These are phyloP conservation scores for Podabrus alpinus DNA, from an alignment of 2,888 invertebrate genomes.

Conservation along the genomic window DNA sequence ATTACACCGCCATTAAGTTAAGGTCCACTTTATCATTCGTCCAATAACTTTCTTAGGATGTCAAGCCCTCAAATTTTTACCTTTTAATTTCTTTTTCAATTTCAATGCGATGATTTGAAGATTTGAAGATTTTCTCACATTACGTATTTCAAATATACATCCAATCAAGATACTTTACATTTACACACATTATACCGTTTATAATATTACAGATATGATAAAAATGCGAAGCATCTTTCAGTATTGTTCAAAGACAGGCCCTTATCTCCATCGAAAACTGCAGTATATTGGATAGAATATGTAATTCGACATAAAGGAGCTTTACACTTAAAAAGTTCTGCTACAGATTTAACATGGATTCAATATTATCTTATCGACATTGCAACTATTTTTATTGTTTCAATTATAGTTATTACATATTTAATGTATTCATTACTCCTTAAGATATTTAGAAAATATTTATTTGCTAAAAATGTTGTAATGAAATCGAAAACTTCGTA, in stretches of 20 bases:
- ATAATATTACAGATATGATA: constrained; percentile 60
- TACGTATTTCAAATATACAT: no score
- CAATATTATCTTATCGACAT: constrained; percentile 44
- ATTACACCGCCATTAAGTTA: no score
- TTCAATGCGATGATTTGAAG: no score
- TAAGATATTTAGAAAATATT: not conserved
- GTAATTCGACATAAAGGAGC: constrained; percentile 64
- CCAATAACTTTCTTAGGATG: no score
- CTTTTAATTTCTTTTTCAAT: no score
- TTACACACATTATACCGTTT: no score
- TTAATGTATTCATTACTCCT: not conserved
- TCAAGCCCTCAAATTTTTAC: no score
- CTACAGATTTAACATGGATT: constrained; percentile 55
- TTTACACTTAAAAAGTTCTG: constrained; percentile 57
- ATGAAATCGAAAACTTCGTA: not conserved
- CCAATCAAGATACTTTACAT: no score
- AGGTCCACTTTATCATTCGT: no score
- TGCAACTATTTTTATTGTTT: not conserved
- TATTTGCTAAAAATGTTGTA: not conserved
- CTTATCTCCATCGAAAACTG: constrained; percentile 62
- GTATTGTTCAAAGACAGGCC: constrained; percentile 63
- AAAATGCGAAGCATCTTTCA: constrained; percentile 58
- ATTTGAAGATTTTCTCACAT: no score
- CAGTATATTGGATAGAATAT: constrained; percentile 69
- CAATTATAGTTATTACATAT: not conserved